Conservation (phyloP, 1,140 invertebrate species). For the Diorhabda carinulata region DNA sequence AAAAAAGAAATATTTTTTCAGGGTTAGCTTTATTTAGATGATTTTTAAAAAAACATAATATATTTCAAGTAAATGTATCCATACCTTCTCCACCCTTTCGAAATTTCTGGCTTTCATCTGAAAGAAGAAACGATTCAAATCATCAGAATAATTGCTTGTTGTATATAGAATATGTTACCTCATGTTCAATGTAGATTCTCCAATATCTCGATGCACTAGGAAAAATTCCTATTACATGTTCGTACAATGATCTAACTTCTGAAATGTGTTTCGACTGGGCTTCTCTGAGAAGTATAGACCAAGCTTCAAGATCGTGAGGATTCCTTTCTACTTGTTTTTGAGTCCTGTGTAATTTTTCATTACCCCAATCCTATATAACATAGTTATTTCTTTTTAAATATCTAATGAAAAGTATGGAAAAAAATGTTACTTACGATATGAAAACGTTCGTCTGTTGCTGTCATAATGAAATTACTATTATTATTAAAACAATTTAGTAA, state of each 20-base stretch:
- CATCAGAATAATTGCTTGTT: too few species aligned
- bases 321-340: slow-evolving; percentile 80
- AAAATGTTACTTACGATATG: slow-evolving; percentile 41
- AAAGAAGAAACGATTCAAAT: slow-evolving; percentile 46
- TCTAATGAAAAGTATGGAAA: slow-evolving; percentile 3
- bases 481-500: neutral
- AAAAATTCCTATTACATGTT: slow-evolving; percentile 89
- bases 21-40: too few species aligned
- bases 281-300: slow-evolving; percentile 91
- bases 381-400: slow-evolving; percentile 3
- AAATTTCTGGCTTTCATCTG: slow-evolving; percentile 93
- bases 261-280: slow-evolving; percentile 86
- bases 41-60: too few species aligned
- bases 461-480: slow-evolving; percentile 7
- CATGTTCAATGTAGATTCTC: slow-evolving; percentile 99
- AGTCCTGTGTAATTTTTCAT: slow-evolving; percentile 74
- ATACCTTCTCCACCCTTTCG: slow-evolving; percentile 97
- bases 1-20: slow-evolving; percentile 18
- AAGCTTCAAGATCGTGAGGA: slow-evolving; percentile 91
- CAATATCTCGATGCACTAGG: slow-evolving; percentile 95
- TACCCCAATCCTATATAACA: slow-evolving; percentile 75
- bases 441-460: slow-evolving; percentile 42
- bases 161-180: slow-evolving; percentile 58
- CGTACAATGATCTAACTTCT: slow-evolving; percentile 88
- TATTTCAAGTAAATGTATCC: slow-evolving; percentile 43